A percentile compares a stretch with the other conserved stretches of the same genome.
These are phyloP conservation scores for Leptogaster cylindrica DNA, from an alignment of 2,888 invertebrate species.

Conservation along the genomic window DNA sequence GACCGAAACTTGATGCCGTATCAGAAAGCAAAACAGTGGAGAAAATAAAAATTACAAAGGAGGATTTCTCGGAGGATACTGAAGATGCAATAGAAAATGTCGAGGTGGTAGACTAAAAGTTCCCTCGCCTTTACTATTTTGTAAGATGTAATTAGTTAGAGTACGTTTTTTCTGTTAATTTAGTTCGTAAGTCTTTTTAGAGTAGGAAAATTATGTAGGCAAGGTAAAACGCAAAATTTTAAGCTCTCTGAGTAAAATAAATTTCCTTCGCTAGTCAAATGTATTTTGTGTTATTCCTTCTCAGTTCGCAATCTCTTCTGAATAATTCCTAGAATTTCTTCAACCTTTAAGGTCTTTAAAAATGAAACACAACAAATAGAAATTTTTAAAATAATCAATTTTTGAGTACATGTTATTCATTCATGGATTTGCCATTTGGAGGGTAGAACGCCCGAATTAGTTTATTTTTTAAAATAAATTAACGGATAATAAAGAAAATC, in stretches of 20 bases:
- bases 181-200: conserved; percentile 19
- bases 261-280: conserved; percentile 25
- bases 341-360: too few species aligned
- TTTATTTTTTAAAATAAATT: too few species aligned
- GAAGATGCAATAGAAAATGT: conserved; percentile 58
- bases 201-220: not conserved
- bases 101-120: conserved; percentile 59
- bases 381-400: too few species aligned
- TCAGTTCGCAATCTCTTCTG: too few species aligned
- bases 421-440: too few species aligned
- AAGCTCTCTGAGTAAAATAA: conserved; percentile 19
- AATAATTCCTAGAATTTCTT: too few species aligned
- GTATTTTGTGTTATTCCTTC: not conserved
- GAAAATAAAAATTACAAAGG: conserved; percentile 28
- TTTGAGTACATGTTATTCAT: too few species aligned
- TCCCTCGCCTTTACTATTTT: not conserved
- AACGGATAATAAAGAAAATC: too few species aligned
- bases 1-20: conserved; percentile 36
- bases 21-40: not conserved
- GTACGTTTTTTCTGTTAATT: conserved; percentile 31
- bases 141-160: conserved; percentile 35
- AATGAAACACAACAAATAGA: too few species aligned
- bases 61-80: conserved; percentile 47
- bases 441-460: too few species aligned
- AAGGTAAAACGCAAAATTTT: not conserved